A percentile compares a stretch with the other conserved stretches of the same genome.
These are phyloP conservation scores for Thryonomys swinderianus DNA, from an alignment of 2,113 vertebrate species.

Conservation along the genomic window DNA sequence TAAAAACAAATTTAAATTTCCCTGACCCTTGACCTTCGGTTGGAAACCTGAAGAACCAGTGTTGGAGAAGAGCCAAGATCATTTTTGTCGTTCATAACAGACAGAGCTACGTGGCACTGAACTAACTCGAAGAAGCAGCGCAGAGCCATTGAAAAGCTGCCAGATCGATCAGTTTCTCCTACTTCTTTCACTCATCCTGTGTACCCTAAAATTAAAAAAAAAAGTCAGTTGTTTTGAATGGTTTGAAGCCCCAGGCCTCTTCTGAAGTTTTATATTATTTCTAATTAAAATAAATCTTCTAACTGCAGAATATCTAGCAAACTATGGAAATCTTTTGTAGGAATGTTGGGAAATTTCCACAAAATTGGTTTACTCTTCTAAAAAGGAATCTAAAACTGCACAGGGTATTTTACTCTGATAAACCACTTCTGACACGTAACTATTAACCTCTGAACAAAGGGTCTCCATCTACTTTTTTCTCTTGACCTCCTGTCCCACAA, in stretches of 20 bases:
- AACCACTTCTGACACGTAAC: conserved; percentile 60
- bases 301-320: conserved; percentile 14
- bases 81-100: conserved; percentile 1
- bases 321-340: conserved; percentile 15
- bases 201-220: not conserved
- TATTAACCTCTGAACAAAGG: conserved; percentile 68
- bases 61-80: not conserved
- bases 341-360: conserved; percentile 42
- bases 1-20: conserved; percentile 30
- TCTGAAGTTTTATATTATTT: not conserved
- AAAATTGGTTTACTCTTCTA: conserved; percentile 51
- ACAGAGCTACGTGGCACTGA: not conserved
- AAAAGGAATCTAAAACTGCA: conserved; percentile 42
- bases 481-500: conserved; percentile 70
- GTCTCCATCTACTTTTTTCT: conserved; percentile 66
- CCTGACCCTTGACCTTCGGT: conserved; percentile 22
- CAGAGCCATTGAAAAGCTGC: not conserved
- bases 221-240: not conserved
- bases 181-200: not conserved
- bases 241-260: not conserved
- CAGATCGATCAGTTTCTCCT: not conserved
- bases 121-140: not conserved
- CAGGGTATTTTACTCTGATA: conserved; percentile 58
- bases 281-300: conserved; percentile 46
- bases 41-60: not conserved